Conservation (phyloP, 2,888 invertebrate species). For the Exephanes ischioxanthus region DNA sequence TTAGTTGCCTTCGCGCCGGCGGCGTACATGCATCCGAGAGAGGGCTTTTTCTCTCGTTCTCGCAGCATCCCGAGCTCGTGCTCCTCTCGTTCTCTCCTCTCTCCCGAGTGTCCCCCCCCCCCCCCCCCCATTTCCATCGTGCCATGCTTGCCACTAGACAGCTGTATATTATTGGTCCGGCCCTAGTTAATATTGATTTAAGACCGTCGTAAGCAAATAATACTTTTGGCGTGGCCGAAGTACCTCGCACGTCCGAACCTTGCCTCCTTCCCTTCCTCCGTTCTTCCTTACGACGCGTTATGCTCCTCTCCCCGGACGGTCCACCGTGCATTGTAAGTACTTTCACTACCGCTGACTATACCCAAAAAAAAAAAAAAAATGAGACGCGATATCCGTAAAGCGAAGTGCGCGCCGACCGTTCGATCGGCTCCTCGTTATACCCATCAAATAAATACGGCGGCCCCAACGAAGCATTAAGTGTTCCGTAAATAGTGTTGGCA, state of each 20-base stretch:
- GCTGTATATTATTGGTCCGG: conserved; percentile 74
- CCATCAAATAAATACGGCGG: conserved; percentile 66
- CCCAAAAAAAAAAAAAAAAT: conserved; percentile 67
- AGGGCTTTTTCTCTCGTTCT: conserved; percentile 49
- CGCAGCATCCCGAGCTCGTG: conserved; percentile 26
- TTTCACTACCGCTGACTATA: conserved; percentile 19
- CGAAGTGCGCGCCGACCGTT: conserved; percentile 49
- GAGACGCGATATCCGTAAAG: conserved; percentile 67
- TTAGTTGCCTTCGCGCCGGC: conserved; percentile 75
- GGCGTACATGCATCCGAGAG: conserved; percentile 69
- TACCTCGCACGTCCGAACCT: conserved; percentile 67
- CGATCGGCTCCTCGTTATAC: conserved; percentile 67
- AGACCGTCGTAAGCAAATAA: conserved; percentile 74
- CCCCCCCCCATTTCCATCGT: conserved; percentile 61
- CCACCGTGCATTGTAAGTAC: conserved; percentile 40
- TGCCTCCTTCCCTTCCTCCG: conserved; percentile 56
- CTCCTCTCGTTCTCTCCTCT: conserved; percentile 47
- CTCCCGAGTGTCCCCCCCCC: conserved; percentile 17
- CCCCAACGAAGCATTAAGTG: conserved; percentile 49
- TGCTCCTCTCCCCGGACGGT: conserved; percentile 39
- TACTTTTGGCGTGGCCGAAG: conserved; percentile 71
- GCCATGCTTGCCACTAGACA: conserved; percentile 69
- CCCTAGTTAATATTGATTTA: conserved; percentile 75
- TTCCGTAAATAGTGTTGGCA: conserved; percentile 68
- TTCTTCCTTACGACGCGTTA: conserved; percentile 41